phyloP scores from a whole-genome alignment of 1,140 invertebrate genomes.

The Drosophila sulfurigaster region DNA sequence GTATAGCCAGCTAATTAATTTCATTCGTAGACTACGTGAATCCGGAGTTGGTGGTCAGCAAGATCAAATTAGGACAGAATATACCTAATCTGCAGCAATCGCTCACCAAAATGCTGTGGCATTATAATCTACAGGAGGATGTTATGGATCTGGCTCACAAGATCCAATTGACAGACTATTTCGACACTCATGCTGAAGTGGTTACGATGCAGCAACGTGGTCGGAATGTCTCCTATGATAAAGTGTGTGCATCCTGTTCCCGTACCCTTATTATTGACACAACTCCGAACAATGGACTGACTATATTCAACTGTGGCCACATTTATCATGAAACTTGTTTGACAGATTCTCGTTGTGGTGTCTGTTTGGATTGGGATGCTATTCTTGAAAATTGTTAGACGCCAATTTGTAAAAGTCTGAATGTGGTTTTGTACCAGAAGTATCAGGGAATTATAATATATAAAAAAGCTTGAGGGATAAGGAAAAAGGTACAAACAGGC shows the following conservation, averaged over 20 bases:
- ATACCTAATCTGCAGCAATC: conserved; percentile 96
- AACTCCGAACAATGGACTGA: conserved; percentile 89
- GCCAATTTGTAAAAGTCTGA: conserved; percentile 33
- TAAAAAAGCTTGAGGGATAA: too few relatives aligned
- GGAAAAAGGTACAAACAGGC: too few relatives aligned
- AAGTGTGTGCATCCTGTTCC: conserved; percentile 91
- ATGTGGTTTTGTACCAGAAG: conserved; percentile 8
- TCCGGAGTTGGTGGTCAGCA: conserved; percentile 93
- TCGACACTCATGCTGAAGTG: conserved; percentile 93
- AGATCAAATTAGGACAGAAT: conserved; percentile 92
- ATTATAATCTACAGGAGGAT: conserved; percentile 97
- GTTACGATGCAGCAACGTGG: conserved; percentile 92
- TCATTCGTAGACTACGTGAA: conserved; percentile 89
- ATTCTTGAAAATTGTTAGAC: conserved; percentile 8
- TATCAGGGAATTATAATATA: background rate
- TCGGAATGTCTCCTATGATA: conserved; percentile 89
- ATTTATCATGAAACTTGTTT: conserved; percentile 95
- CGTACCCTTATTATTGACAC: conserved; percentile 88
- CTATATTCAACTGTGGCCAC: conserved; percentile 95
- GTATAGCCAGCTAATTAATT: background rate
- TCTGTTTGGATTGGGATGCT: conserved; percentile 83
- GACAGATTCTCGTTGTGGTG: conserved; percentile 87
- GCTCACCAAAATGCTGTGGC: conserved; percentile 97
- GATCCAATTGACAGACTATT: conserved; percentile 95
- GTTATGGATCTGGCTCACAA: conserved; percentile 95